Conservation (phyloP, 2,797 vertebrate species). For the Tadarida brasiliensis region DNA sequence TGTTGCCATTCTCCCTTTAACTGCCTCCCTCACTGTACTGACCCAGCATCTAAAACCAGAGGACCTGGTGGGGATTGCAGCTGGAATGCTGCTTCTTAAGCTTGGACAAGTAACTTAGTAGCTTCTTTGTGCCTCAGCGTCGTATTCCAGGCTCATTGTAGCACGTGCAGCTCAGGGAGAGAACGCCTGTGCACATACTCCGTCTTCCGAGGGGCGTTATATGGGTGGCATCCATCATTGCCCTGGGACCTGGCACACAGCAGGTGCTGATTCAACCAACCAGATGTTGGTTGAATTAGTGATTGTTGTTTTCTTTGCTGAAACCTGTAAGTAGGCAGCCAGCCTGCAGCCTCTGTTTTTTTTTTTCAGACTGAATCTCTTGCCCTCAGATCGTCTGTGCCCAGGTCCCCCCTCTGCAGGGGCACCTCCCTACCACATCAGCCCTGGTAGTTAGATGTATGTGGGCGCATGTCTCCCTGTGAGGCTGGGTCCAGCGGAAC, state of each 20-base stretch:
- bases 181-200: not conserved
- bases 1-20: not conserved
- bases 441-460: not conserved
- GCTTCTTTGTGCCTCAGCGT: not conserved
- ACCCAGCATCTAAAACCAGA: not conserved
- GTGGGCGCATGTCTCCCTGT: not conserved
- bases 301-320: conserved; percentile 35
- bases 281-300: not conserved
- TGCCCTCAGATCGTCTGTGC: not conserved
- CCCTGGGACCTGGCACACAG: not conserved
- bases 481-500: not conserved
- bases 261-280: not conserved
- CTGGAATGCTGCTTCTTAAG: not conserved
- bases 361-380: not conserved
- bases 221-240: not conserved
- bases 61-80: not conserved
- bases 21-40: not conserved
- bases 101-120: not conserved
- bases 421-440: not conserved
- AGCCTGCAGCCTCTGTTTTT: not conserved
- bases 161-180: not conserved
- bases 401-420: not conserved
- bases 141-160: not conserved
- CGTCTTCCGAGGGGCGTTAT: not conserved
- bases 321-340: not conserved